Conservation (phyloP, 2,888 invertebrate genomes). For the Clepsis dumicolana region DNA sequence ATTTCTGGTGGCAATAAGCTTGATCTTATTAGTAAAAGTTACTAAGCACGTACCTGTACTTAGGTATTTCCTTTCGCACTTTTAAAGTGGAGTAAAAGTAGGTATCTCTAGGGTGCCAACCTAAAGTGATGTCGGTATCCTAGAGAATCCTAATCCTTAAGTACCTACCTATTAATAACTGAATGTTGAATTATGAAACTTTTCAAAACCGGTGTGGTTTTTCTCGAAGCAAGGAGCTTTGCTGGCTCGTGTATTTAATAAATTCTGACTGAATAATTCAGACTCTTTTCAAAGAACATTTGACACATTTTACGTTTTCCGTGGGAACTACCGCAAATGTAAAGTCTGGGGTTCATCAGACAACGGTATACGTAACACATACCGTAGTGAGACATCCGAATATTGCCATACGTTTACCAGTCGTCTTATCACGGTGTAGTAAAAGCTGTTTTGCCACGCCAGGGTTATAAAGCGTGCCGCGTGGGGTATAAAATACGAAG, state of each 20-base stretch:
- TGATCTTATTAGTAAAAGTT: too few relatives aligned
- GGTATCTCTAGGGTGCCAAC: too few relatives aligned
- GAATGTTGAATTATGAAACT: too few relatives aligned
- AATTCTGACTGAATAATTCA: not conserved
- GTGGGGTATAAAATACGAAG: slow-evolving; percentile 58
- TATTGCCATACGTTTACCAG: not conserved
- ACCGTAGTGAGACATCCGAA: slow-evolving; percentile 53
- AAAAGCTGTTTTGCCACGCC: slow-evolving; percentile 4
- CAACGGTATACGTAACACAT: slow-evolving; percentile 73
- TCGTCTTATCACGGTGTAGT: not conserved
- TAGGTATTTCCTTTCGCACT: too few relatives aligned
- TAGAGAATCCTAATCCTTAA: too few relatives aligned
- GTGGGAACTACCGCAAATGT: slow-evolving; percentile 31
- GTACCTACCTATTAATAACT: too few relatives aligned
- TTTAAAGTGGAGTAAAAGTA: too few relatives aligned
- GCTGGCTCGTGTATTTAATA: not conserved
- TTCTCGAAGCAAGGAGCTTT: not conserved
- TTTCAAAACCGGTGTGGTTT: not conserved
- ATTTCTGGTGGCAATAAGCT: too few relatives aligned
- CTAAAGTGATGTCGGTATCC: too few relatives aligned
- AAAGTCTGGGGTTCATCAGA: slow-evolving; percentile 34
- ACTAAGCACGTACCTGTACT: too few relatives aligned
- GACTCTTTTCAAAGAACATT: not conserved
- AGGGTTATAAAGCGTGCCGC: not conserved
- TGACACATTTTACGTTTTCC: slow-evolving; percentile 3